A percentile compares a stretch with the other conserved stretches of the same genome.
Evolutionary conservation across 2,797 vertebrate genomes (phyloP).

Genomic region (Calcarius lapponicus): DNA sequence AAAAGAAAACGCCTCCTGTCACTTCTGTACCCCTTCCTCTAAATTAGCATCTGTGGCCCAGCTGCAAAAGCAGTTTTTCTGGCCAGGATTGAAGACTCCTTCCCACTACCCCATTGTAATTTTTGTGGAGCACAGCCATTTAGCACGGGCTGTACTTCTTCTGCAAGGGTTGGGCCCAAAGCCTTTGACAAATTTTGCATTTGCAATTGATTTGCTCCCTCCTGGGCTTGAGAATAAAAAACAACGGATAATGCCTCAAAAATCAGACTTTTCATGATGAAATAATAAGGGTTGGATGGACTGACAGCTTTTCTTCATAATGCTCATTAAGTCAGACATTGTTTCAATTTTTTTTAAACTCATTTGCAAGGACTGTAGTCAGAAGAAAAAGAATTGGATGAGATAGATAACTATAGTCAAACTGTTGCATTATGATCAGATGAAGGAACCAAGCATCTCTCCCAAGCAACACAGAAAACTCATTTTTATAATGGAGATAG

Average conservation of each 20-base stretch:
- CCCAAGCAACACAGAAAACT: slow-evolving; percentile 4
- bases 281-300: slow-evolving; percentile 24
- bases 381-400: slow-evolving; percentile 15
- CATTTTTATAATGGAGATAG: background rate
- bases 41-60: slow-evolving; percentile 44
- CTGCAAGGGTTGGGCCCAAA: background rate
- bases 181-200: slow-evolving; percentile 41
- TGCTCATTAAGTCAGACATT: slow-evolving; percentile 17
- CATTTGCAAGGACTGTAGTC: background rate
- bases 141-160: background rate
- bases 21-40: background rate
- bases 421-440: background rate
- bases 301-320: slow-evolving; percentile 23
- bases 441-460: background rate
- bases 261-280: slow-evolving; percentile 14
- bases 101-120: background rate
- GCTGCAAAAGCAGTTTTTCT: slow-evolving; percentile 23
- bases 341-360: slow-evolving; percentile 33
- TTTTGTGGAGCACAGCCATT: slow-evolving; percentile 34
- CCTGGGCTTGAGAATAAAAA: slow-evolving; percentile 37
- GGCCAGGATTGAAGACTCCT: background rate
- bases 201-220: slow-evolving; percentile 48
- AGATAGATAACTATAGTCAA: background rate
- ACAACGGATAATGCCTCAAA: background rate
- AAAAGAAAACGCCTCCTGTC: background rate